Conservation (phyloP, 2,888 invertebrate species). For the Criorhina ranunculi region DNA sequence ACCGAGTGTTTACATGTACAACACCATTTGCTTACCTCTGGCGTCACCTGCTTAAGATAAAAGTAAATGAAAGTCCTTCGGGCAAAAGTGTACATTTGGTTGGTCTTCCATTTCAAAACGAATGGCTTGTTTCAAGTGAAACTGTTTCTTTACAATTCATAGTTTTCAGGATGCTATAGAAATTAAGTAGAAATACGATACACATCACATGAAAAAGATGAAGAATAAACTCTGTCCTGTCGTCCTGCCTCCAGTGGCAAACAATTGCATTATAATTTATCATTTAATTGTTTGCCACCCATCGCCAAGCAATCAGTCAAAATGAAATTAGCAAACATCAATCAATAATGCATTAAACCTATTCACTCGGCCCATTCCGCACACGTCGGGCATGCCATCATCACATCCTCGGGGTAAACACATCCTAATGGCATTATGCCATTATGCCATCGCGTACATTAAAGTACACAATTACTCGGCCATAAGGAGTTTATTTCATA, state of each 20-base stretch:
- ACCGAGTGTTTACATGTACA: constrained; percentile 50
- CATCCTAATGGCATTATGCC: constrained; percentile 62
- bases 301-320: constrained; percentile 63
- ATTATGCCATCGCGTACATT: constrained; percentile 54
- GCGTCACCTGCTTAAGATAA: constrained; percentile 22
- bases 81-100: constrained; percentile 48
- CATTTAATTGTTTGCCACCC: constrained; percentile 41
- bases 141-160: constrained; percentile 1
- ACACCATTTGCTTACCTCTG: constrained; percentile 25
- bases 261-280: constrained; percentile 60
- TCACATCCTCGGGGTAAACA: constrained; percentile 39
- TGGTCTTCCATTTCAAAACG: constrained; percentile 22
- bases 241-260: not conserved
- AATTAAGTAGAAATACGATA: not conserved
- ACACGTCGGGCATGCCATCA: constrained; percentile 10
- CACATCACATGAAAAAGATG: not conserved
- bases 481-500: constrained; percentile 72
- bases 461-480: constrained; percentile 57
- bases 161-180: constrained; percentile 4
- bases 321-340: constrained; percentile 73
- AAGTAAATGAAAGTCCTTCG: constrained; percentile 48
- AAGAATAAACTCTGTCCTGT: not conserved
- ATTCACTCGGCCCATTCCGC: constrained; percentile 36
- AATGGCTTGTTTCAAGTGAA: constrained; percentile 4
- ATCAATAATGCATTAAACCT: constrained; percentile 72